phyloP scores from a whole-genome alignment of 2,797 vertebrate genomes.

The Scolopax bukidnonensis region DNA sequence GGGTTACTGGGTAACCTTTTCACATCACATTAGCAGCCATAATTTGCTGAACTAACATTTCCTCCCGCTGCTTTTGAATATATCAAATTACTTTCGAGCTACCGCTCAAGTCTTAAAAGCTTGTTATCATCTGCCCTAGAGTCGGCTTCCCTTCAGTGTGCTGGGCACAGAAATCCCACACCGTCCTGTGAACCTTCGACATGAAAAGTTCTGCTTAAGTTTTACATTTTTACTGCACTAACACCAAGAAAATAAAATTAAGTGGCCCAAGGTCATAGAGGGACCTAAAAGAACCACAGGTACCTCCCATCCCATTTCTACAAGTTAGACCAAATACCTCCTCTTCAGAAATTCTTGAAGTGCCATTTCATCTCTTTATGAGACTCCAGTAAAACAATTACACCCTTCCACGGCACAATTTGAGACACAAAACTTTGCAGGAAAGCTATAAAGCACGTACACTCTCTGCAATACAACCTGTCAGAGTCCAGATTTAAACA shows the following conservation, averaged over 20 bases:
- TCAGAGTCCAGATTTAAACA: neutral
- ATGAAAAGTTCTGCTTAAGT: neutral
- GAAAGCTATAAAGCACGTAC: neutral
- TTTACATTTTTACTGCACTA: neutral
- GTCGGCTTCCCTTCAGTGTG: neutral
- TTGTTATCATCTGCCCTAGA: neutral
- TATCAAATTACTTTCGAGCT: neutral
- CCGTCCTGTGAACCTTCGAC: rapidly evolving
- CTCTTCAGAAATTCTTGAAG: neutral
- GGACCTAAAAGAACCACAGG: neutral
- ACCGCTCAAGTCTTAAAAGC: neutral
- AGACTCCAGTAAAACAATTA: neutral
- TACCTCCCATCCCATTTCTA: neutral
- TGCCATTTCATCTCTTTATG: neutral
- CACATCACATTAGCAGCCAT: neutral
- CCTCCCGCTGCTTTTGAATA: constrained; percentile 1
- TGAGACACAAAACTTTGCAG: neutral
- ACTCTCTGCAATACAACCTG: neutral
- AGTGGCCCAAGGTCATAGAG: neutral
- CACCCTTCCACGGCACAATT: rapidly evolving
- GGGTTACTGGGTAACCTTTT: neutral
- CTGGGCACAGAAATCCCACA: neutral
- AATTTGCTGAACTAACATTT: neutral
- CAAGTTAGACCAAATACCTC: neutral
- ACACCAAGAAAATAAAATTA: neutral